Conservation (phyloP, 2,888 invertebrate genomes). For the Odiellus spinosus region DNA sequence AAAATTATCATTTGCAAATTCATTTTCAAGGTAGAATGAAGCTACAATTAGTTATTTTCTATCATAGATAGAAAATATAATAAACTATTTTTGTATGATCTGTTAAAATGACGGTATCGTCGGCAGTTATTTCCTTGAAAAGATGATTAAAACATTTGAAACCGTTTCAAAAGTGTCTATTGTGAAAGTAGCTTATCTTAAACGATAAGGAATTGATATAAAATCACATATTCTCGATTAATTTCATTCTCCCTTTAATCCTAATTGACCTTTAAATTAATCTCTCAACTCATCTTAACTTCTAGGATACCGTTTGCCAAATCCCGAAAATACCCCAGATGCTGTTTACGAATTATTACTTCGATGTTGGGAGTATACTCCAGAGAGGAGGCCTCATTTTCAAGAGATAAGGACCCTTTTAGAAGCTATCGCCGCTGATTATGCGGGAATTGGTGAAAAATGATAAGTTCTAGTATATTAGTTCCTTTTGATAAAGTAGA, state of each 20-base stretch:
- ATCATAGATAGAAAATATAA: too few relatives aligned
- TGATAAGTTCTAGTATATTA: too few relatives aligned
- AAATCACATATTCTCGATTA: too few relatives aligned
- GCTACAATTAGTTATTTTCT: too few relatives aligned
- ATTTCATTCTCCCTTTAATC: conserved; percentile 2
- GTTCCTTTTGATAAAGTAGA: too few relatives aligned
- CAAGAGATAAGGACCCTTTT: conserved; percentile 46
- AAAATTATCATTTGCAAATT: neutral
- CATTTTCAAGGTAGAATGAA: neutral
- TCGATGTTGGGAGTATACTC: conserved; percentile 83
- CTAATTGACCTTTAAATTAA: conserved; percentile 7
- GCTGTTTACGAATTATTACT: conserved; percentile 81
- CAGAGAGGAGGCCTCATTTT: conserved; percentile 80
- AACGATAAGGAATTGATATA: too few relatives aligned
- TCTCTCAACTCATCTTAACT: neutral
- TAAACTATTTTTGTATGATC: too few relatives aligned
- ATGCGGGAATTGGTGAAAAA: too few relatives aligned
- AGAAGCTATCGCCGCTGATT: conserved; percentile 7
- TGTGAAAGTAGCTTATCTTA: too few relatives aligned
- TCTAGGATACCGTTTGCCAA: conserved; percentile 79
- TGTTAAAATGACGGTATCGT: too few relatives aligned
- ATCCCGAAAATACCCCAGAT: conserved; percentile 70
- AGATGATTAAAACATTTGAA: neutral
- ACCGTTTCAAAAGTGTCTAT: too few relatives aligned
- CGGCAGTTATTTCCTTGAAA: too few relatives aligned